Percentiles rank a stretch among this genome's conserved stretches.
phyloP scores from a whole-genome alignment of 2,797 vertebrate genomes.

The Melanotaenia boesemani region DNA sequence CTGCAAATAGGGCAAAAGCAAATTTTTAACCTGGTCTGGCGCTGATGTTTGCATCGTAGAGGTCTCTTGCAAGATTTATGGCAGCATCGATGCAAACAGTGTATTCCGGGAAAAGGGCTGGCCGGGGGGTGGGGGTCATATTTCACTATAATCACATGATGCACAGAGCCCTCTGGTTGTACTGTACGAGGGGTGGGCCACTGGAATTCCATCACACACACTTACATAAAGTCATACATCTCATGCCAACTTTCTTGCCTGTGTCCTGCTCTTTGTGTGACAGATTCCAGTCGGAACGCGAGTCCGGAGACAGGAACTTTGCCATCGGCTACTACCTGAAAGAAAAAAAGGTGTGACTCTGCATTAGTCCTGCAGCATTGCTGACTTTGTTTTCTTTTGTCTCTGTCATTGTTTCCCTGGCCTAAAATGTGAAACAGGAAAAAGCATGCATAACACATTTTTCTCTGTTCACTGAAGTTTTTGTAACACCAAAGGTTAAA shows the following conservation, averaged over 20 bases:
- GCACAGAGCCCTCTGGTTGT: slow-evolving; percentile 10
- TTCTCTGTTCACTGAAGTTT: not conserved
- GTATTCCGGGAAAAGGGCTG: slow-evolving; percentile 1
- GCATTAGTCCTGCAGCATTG: not conserved
- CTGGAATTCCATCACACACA: slow-evolving; percentile 27
- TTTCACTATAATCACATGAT: slow-evolving; percentile 41
- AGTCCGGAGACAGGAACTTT: slow-evolving; percentile 98
- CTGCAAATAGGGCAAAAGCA: too few relatives aligned
- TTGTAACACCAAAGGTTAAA: not conserved
- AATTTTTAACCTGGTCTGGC: too few relatives aligned
- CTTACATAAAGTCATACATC: not conserved
- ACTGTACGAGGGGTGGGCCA: slow-evolving; percentile 14
- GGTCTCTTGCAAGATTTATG: slow-evolving; percentile 23
- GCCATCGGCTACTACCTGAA: slow-evolving; percentile 99
- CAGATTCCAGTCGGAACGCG: slow-evolving; percentile 97
- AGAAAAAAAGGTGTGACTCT: slow-evolving; percentile 98
- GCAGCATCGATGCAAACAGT: not conserved
- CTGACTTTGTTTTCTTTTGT: not conserved
- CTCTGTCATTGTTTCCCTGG: not conserved
- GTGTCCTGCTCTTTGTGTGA: slow-evolving; percentile 47
- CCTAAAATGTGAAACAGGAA: not conserved
- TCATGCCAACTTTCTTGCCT: slow-evolving; percentile 30
- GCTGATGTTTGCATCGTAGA: not conserved
- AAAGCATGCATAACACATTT: not conserved
- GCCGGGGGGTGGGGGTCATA: slow-evolving; percentile 5